Base-by-base conservation (phyloP, 2,797 vertebrate species). In the Anniella stebbinsi region DNA sequence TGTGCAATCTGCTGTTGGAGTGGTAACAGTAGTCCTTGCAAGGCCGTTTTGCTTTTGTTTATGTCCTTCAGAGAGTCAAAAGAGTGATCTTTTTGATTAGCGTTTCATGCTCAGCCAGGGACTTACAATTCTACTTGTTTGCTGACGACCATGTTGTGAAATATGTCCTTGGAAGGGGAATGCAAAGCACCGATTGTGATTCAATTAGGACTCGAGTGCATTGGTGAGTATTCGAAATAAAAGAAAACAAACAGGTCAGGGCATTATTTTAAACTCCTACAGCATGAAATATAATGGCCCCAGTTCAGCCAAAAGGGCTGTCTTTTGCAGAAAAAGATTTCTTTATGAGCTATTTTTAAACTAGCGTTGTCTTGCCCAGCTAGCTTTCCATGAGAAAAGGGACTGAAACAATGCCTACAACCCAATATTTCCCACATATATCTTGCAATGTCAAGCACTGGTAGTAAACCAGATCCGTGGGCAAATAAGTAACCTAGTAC, bases 151-250 rank as follows among this genome's bases (percentile, higher is more conserved):
- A 72, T 89, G 88, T 94, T 92, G 87, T 92, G 86, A 95, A 95
- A 48, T 84, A 87, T 33, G 6, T 87, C 95, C 93, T 89, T 78
- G 86, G 86, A 90, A 84, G 51, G 94, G 72, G 94, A 94, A 94
- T 87, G 80, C 89, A 92, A 94, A 94, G 80, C 89, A 93, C 92
- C 92, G 92, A 91, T 95, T 94, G 76, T 95, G 84, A 28, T 92
- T 93, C 94, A 96, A 95, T 95, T 96, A 93, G 90, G 84, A 51
- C 88, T 88, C 48, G 48, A 92, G 82, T 33, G 92, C 92, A 90
- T 82, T 78, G 78, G 86, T 77, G 38, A 92, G 21, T 48, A 57
- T 60, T 38, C 12, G n/a, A 51, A 72, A 70, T 57, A 94, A 90
- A 2, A n/a, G 66, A 28, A n/a, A 70, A 48, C 3, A 11, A 7